Evolutionary conservation across 1,140 invertebrate species (phyloP).

Genomic region (Habropoda laboriosa): DNA sequence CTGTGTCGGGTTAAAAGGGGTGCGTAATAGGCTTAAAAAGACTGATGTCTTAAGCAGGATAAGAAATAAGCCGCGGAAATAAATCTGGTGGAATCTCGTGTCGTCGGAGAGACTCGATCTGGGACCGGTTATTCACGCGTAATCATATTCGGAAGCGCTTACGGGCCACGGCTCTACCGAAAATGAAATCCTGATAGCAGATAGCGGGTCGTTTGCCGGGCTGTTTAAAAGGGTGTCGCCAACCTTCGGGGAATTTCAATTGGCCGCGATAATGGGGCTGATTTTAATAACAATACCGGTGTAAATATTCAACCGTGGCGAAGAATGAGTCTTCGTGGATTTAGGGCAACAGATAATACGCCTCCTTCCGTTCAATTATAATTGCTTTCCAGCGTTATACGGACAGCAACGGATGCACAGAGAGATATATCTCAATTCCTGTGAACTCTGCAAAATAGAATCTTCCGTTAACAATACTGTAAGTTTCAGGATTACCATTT

Average conservation of each 20-base stretch:
- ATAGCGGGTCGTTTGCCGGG: conserved; percentile 13
- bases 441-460: no score
- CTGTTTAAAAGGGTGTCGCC: background rate
- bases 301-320: background rate
- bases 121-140: conserved; percentile 8
- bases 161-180: conserved; percentile 39
- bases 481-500: no score
- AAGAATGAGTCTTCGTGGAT: background rate
- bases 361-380: background rate
- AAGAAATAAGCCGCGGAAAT: conserved; percentile 58
- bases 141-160: conserved; percentile 48
- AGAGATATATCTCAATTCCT: no score
- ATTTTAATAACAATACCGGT: conserved; percentile 37
- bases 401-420: no score
- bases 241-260: background rate
- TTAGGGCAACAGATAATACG: background rate
- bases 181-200: conserved; percentile 50
- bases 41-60: conserved; percentile 58
- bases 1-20: conserved; percentile 47
- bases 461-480: no score
- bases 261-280: conserved; percentile 5
- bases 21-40: conserved; percentile 64
- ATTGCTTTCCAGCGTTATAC: background rate
- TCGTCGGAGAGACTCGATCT: background rate
- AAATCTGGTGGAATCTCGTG: conserved; percentile 49